Evolutionary conservation across 2,888 invertebrate genomes (phyloP).

Genomic region (Leucoptera coffeella): DNA sequence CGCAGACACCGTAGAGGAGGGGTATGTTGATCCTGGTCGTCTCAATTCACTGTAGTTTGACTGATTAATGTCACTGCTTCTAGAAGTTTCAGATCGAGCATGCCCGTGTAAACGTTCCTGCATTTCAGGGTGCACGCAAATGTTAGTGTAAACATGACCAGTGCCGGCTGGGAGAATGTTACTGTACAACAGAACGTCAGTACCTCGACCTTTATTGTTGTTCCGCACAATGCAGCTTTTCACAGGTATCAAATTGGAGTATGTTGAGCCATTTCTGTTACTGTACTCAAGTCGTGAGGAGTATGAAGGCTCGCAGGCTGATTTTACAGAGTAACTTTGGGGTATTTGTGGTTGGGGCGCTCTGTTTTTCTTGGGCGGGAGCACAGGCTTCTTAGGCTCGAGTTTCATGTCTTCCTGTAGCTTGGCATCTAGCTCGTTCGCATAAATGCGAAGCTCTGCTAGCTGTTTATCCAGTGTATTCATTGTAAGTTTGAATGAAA

Average conservation of each 20-base stretch:
- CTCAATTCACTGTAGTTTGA: conserved; percentile 59
- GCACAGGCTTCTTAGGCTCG: conserved; percentile 37
- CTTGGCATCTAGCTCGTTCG: conserved; percentile 42
- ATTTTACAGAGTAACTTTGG: conserved; percentile 69
- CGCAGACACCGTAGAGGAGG: conserved; percentile 40
- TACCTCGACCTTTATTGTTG: conserved; percentile 27
- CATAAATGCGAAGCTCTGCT: conserved; percentile 40
- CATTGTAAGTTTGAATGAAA: conserved; percentile 17
- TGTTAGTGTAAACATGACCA: conserved; percentile 42
- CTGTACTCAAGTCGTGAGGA: conserved; percentile 61
- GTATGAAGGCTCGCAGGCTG: conserved; percentile 70
- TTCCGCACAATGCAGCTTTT: conserved; percentile 45
- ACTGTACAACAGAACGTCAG: conserved; percentile 39
- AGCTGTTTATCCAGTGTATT: conserved; percentile 41
- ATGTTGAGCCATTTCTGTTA: conserved; percentile 39
- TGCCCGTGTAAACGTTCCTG: conserved; percentile 39
- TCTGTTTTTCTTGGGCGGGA: conserved; percentile 43
- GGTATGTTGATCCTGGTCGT: conserved; percentile 52
- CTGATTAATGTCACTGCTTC: conserved; percentile 43
- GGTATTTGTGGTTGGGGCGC: conserved; percentile 59
- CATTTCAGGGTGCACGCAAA: conserved; percentile 46
- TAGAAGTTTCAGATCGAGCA: conserved; percentile 36
- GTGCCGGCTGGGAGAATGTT: conserved; percentile 43
- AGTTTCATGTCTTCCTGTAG: conserved; percentile 43
- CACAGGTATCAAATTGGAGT: conserved; percentile 44